These are phyloP conservation scores for Microctonus brassicae DNA, from an alignment of 2,888 invertebrate species.

Conservation along the genomic window DNA sequence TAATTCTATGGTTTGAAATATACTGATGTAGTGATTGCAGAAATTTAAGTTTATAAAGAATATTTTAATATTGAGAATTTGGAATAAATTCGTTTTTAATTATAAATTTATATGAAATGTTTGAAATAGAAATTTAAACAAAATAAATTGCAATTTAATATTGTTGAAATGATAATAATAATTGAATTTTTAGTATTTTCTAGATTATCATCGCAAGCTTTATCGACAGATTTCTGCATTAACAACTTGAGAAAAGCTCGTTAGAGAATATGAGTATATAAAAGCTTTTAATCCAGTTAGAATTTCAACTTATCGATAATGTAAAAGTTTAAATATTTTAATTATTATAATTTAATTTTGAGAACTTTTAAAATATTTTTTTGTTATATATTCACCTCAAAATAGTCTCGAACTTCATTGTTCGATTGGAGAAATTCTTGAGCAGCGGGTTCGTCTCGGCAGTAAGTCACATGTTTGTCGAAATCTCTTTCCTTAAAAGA, in stretches of 20 bases:
- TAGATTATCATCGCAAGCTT: background rate
- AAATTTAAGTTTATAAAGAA: too few relatives aligned
- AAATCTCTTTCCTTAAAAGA: slow-evolving; percentile 84
- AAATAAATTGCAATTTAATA: background rate
- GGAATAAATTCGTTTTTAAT: too few relatives aligned
- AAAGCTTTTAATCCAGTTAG: background rate
- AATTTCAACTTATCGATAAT: slow-evolving; percentile 34
- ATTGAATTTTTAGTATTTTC: background rate
- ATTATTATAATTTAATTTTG: background rate
- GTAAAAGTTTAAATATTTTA: background rate
- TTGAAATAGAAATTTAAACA: too few relatives aligned
- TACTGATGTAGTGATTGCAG: too few relatives aligned
- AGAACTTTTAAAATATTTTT: slow-evolving; percentile 2
- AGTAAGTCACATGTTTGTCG: slow-evolving; percentile 93
- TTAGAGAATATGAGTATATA: background rate
- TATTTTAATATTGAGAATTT: too few relatives aligned
- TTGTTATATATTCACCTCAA: slow-evolving; percentile 77
- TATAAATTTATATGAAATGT: too few relatives aligned
- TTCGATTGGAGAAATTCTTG: slow-evolving; percentile 83
- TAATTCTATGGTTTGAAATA: too few relatives aligned
- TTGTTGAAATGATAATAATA: too few relatives aligned
- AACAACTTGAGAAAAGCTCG: slow-evolving; percentile 4
- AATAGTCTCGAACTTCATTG: slow-evolving; percentile 80
- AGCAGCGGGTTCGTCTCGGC: slow-evolving; percentile 86
- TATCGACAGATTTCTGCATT: slow-evolving; percentile 11